A percentile compares a stretch with the other conserved stretches of the same genome.
These are phyloP conservation scores for Cactoblastis cactorum DNA, from an alignment of 2,888 invertebrate species.

Conservation along the genomic window DNA sequence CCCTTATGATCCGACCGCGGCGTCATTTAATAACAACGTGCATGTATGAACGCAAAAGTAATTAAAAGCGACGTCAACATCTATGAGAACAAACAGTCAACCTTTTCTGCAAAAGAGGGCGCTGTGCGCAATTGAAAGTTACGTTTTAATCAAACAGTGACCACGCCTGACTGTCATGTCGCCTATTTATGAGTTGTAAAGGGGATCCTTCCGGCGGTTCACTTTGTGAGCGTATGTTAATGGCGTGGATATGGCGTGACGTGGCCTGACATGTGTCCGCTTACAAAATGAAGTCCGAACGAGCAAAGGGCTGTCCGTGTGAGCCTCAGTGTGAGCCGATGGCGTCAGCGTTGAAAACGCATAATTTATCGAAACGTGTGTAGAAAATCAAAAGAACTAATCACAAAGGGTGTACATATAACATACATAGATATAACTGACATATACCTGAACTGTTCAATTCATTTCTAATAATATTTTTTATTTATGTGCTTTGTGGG, in stretches of 20 bases:
- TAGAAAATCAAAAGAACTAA: background rate
- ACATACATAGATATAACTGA: background rate
- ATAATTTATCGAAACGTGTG: constrained; percentile 15
- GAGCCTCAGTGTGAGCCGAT: constrained; percentile 27
- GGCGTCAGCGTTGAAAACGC: constrained; percentile 20
- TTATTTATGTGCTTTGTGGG: too few relatives aligned
- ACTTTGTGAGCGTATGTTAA: constrained; percentile 65
- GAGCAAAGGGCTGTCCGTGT: constrained; percentile 36
- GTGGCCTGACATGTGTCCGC: constrained; percentile 67
- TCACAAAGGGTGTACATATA: background rate
- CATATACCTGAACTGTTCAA: background rate
- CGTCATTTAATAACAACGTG: constrained; percentile 48
- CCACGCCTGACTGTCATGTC: constrained; percentile 61
- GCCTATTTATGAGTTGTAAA: constrained; percentile 66
- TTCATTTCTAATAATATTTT: too few relatives aligned
- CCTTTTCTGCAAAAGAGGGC: constrained; percentile 49
- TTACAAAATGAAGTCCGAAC: constrained; percentile 62
- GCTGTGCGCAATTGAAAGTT: constrained; percentile 46
- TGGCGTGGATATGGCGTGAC: constrained; percentile 63
- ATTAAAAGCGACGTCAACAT: constrained; percentile 57
- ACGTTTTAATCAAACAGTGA: constrained; percentile 71
- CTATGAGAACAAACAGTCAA: constrained; percentile 45
- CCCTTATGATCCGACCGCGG: constrained; percentile 38
- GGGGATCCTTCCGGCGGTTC: constrained; percentile 54
- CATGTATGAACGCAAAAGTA: constrained; percentile 57